phyloP scores from a whole-genome alignment of 1,140 invertebrate genomes.

The Microplitis demolitor region DNA sequence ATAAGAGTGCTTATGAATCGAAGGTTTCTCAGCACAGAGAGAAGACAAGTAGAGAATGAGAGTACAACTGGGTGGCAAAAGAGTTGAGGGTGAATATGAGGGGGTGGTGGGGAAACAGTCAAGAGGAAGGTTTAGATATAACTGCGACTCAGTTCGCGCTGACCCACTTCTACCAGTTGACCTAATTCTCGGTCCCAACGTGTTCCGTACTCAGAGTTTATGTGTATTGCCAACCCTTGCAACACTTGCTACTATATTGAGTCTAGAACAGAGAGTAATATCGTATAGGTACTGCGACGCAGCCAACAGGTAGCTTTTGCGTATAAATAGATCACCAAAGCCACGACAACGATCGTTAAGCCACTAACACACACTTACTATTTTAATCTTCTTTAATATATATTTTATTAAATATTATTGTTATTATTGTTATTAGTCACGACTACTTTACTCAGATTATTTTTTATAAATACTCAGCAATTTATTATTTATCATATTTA shows the following conservation, averaged over 20 bases:
- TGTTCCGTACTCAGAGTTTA: neutral
- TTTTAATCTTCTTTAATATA: neutral
- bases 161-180: constrained; percentile 22
- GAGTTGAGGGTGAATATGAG: neutral
- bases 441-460: too few relatives aligned
- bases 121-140: neutral
- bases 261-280: too few relatives aligned
- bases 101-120: too few relatives aligned
- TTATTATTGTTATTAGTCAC: too few relatives aligned
- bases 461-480: too few relatives aligned
- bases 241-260: too few relatives aligned
- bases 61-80: neutral
- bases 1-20: constrained; percentile 10
- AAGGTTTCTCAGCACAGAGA: neutral
- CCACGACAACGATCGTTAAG: neutral
- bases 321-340: neutral
- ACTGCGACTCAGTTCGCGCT: constrained; percentile 1
- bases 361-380: neutral
- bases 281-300: neutral
- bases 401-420: neutral
- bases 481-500: too few relatives aligned
- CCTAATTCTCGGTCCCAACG: constrained; percentile 16
- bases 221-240: too few relatives aligned
- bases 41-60: neutral
- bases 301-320: constrained; percentile 16